Base-by-base conservation (phyloP, 35 echinoderm and acorn worm genomes). In the Apostichopus parvimensis region DNA sequence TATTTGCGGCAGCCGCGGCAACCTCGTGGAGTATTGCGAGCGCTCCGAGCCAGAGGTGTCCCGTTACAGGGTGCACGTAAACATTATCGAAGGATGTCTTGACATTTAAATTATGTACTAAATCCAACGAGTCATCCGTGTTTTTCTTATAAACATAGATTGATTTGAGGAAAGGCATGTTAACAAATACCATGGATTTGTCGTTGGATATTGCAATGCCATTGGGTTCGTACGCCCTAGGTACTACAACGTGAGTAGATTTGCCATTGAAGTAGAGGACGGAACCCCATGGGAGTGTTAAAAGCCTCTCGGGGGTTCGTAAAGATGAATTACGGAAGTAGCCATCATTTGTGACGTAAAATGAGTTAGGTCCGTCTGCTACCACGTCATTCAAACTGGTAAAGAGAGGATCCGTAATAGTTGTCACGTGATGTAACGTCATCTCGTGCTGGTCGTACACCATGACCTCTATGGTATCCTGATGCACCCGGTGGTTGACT, bases 301-400 rank as follows among this genome's bases (percentile, higher is more conserved):
- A n/a, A 4, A 78, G 6, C 55, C 71, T 4, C 18, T 91, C 89
- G 18, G 76, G 72, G 25, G 59, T 77, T 5, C 89, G 11, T 14
- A 77, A 26, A 20, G 72, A 23, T 24, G 89, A 91, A 20, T 91
- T 91, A 9, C 89, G 71, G 20, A 78, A 79, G 20, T 23, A 91
- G 8, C 89, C 89, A 52, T 91, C 89, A 53, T 91, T 91, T 24
- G 89, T 78, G 22, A 77, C 89, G 18, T 91, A 91, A 23, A 91
- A 91, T 17, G 89, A 53, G 15, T 91, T 52, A 17, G 76, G 72
- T 59, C 77, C 89, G 56, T 53, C 24, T 8, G 89, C 70, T 22
- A 54, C 53, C 5, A 91, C 73, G 76, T 91, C 89, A 79, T 91
- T 91, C 13, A 91, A 68, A 53, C 89, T 91, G 23, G 6, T 56